These are phyloP conservation scores for Ariopsis seemanni DNA, from an alignment of 2,113 vertebrate species.

Conservation along the genomic window DNA sequence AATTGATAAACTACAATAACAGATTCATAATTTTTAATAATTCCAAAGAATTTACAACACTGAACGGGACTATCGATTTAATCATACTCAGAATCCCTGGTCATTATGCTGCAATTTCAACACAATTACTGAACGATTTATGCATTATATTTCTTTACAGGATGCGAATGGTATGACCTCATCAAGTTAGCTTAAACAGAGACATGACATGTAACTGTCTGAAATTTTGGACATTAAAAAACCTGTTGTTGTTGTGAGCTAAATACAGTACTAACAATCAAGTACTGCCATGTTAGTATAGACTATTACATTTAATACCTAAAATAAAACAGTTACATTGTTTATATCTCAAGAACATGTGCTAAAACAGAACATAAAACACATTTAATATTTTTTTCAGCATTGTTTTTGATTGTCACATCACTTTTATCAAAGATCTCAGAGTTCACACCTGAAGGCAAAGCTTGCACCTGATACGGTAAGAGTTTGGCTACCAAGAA, in stretches of 20 bases:
- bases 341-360: not conserved
- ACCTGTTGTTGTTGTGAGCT: no score
- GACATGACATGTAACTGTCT: not conserved
- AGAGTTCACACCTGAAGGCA: not conserved
- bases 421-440: no score
- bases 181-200: not conserved
- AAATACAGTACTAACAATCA: not conserved
- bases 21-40: no score
- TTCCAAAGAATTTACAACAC: no score
- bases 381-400: no score
- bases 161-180: no score
- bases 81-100: not conserved
- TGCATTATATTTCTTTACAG: not conserved
- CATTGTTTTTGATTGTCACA: no score
- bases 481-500: slow-evolving; percentile 7
- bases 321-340: not conserved
- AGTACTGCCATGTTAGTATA: not conserved
- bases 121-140: not conserved
- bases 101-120: not conserved
- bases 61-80: no score
- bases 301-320: not conserved
- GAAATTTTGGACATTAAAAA: not conserved
- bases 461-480: not conserved
- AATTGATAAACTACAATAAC: no score
- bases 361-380: not conserved